Conservation (phyloP, 2,797 vertebrate genomes). For the Harpagifer antarcticus region DNA sequence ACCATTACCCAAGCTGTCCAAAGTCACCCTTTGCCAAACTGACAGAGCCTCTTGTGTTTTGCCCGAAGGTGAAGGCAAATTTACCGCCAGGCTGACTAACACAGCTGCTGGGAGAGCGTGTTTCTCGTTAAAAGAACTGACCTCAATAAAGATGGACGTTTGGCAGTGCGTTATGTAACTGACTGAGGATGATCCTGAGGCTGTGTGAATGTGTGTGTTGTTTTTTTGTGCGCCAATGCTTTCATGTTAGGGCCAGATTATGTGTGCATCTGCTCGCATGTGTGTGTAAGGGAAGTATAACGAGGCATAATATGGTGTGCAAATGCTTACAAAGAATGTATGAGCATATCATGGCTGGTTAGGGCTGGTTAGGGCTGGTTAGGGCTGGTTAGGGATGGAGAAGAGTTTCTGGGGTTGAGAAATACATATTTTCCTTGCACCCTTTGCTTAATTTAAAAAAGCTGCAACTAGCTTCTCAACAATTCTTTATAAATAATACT, state of each 20-base stretch:
- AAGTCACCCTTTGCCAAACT: constrained; percentile 49
- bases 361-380: neutral
- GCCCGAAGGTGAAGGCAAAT: constrained; percentile 73
- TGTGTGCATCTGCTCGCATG: constrained; percentile 29
- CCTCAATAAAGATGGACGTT: constrained; percentile 86
- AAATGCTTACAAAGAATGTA: constrained; percentile 14
- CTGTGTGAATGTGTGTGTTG: constrained; percentile 47
- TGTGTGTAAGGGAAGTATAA: constrained; percentile 16
- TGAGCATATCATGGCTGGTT: constrained; percentile 11
- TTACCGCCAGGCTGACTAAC: constrained; percentile 78
- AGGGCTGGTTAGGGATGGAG: neutral
- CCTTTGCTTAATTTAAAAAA: constrained; percentile 7
- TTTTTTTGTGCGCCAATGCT: constrained; percentile 12
- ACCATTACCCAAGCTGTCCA: constrained; percentile 9
- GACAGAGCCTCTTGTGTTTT: constrained; percentile 66
- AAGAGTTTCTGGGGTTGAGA: neutral
- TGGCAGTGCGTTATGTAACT: constrained; percentile 80
- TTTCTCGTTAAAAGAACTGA: constrained; percentile 78
- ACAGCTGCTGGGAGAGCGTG: constrained; percentile 79
- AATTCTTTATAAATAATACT: neutral
- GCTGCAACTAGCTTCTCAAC: neutral
- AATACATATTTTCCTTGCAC: neutral
- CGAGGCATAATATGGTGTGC: constrained; percentile 18
- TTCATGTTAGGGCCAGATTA: constrained; percentile 31
- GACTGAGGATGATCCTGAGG: constrained; percentile 75